These are phyloP conservation scores for Drosophila lacicola DNA, from an alignment of 2,888 invertebrate genomes.

Conservation along the genomic window DNA sequence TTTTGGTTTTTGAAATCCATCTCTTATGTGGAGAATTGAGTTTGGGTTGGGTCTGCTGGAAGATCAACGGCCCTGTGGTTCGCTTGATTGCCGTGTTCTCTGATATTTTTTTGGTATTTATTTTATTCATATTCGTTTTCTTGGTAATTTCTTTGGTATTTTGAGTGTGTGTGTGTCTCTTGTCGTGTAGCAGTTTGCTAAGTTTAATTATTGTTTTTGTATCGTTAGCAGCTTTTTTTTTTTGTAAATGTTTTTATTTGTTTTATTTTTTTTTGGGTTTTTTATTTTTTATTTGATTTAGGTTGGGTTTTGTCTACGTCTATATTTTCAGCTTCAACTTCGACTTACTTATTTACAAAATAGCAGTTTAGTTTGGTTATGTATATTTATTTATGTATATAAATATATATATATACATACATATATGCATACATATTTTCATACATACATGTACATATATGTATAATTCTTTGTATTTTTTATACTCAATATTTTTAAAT, in stretches of 20 bases:
- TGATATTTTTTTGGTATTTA: conserved; percentile 23
- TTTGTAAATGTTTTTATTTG: conserved; percentile 53
- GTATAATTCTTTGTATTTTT: conserved; percentile 61
- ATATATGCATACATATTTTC: conserved; percentile 27
- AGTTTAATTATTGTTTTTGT: conserved; percentile 80
- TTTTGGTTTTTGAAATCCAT: conserved; percentile 6
- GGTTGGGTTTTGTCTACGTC: conserved; percentile 57
- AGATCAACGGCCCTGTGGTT: conserved; percentile 50
- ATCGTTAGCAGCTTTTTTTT: conserved; percentile 76
- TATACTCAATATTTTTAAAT: conserved; percentile 69
- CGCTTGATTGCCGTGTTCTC: conserved; percentile 14
- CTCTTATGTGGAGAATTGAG: background rate
- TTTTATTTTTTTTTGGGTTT: conserved; percentile 31
- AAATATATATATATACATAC: conserved; percentile 26
- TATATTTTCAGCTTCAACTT: conserved; percentile 73
- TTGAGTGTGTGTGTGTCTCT: conserved; percentile 9
- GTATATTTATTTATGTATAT: conserved; percentile 53
- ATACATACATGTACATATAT: conserved; percentile 47
- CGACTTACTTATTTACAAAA: conserved; percentile 76
- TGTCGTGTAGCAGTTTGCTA: conserved; percentile 67
- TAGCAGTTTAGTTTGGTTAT: conserved; percentile 68
- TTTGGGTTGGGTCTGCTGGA: conserved; percentile 39
- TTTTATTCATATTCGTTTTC: conserved; percentile 17
- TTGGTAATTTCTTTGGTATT: conserved; percentile 17
- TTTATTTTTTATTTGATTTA: conserved; percentile 34